Evolutionary conservation across 2,797 vertebrate genomes (phyloP).

Genomic region (Sebastes vulpes): DNA sequence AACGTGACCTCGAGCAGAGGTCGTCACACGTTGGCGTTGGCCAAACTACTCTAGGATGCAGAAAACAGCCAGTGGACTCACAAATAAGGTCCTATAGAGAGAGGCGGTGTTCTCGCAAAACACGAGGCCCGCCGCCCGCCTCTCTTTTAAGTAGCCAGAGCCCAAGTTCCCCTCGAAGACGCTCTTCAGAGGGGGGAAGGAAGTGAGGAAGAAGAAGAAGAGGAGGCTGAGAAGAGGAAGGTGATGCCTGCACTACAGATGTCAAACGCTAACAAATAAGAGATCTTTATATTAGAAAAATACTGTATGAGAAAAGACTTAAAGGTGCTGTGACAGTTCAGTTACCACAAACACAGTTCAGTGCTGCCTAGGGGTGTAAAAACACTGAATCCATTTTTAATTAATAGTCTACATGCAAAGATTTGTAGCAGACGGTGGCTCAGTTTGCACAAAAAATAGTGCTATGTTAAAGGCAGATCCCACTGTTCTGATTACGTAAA

Average conservation of each 20-base stretch:
- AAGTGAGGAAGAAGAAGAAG: constrained; percentile 83
- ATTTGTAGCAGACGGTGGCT: no score
- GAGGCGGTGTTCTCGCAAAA: constrained; percentile 97
- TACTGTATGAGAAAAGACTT: not conserved
- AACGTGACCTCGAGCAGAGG: not conserved
- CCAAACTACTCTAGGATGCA: constrained; percentile 66
- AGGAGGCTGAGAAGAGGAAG: constrained; percentile 80
- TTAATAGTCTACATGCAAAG: no score
- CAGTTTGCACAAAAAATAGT: no score
- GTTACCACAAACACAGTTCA: not conserved
- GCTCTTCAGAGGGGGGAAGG: constrained; percentile 86
- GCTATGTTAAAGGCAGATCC: no score
- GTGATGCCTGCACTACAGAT: constrained; percentile 20
- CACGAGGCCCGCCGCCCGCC: constrained; percentile 94
- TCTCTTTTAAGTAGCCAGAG: constrained; percentile 95
- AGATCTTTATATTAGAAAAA: not conserved
- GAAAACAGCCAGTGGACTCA: constrained; percentile 89
- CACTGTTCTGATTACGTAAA: no score
- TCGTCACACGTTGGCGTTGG: not conserved
- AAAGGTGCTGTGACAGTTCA: not conserved
- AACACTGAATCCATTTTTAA: no score
- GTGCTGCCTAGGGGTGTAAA: no score
- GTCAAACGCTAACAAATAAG: not conserved
- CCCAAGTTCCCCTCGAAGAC: constrained; percentile 97
- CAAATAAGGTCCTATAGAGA: constrained; percentile 95